phyloP scores from a whole-genome alignment of 2,888 invertebrate species.

The Diplolepis rosae region DNA sequence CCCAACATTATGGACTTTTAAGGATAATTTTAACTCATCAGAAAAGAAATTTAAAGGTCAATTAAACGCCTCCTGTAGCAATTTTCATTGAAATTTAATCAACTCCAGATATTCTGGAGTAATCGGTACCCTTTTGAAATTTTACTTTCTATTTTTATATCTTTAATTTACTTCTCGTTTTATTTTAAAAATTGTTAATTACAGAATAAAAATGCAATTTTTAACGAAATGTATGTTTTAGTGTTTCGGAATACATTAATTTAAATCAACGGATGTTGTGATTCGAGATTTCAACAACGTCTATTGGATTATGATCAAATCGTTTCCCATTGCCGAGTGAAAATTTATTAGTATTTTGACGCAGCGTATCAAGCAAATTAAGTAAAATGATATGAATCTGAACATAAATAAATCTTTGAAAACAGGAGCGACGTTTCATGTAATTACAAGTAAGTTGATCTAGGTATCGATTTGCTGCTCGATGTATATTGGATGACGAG shows the following conservation, averaged over 20 bases:
- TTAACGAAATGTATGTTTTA: not conserved
- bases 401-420: conserved; percentile 19
- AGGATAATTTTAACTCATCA: not conserved
- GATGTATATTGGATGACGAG: conserved; percentile 19
- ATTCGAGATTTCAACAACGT: not conserved
- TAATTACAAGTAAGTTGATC: conserved; percentile 7
- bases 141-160: no score
- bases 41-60: not conserved
- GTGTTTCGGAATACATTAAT: no score
- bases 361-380: conserved; percentile 7
- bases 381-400: not conserved
- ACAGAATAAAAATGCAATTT: not conserved
- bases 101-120: no score
- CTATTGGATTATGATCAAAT: not conserved
- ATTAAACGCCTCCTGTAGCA: not conserved
- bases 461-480: not conserved
- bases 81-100: not conserved
- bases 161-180: no score
- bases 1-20: not conserved
- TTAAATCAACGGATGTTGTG: not conserved
- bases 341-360: conserved; percentile 18
- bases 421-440: not conserved
- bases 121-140: no score
- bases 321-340: not conserved
- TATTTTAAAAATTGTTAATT: not conserved